A percentile compares a stretch with the other conserved stretches of the same genome.
These are phyloP conservation scores for Cataglyphis altisquamis DNA, from an alignment of 2,888 invertebrate genomes.

Conservation along the genomic window DNA sequence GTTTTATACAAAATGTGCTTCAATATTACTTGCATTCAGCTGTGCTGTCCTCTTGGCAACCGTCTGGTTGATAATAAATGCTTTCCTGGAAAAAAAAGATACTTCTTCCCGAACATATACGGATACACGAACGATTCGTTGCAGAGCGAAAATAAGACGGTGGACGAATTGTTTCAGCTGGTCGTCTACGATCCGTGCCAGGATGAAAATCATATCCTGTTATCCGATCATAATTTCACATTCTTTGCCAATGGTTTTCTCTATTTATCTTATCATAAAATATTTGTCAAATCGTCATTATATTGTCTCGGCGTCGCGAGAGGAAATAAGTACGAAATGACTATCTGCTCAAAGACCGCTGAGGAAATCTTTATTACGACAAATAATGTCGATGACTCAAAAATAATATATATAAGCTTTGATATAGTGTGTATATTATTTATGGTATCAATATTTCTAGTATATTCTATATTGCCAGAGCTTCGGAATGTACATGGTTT, in stretches of 20 bases:
- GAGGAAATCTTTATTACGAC: neutral
- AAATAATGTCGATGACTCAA: too few species aligned
- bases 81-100: neutral
- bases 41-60: slow-evolving; percentile 73
- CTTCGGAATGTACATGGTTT: slow-evolving; percentile 83
- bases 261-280: slow-evolving; percentile 1
- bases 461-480: slow-evolving; percentile 81
- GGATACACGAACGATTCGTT: slow-evolving; percentile 52
- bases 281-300: neutral
- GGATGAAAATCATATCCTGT: slow-evolving; percentile 24
- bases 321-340: slow-evolving; percentile 53
- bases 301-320: slow-evolving; percentile 72
- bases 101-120: slow-evolving; percentile 68
- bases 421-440: slow-evolving; percentile 81
- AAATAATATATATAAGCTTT: slow-evolving; percentile 64
- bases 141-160: neutral
- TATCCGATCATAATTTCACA: slow-evolving; percentile 63
- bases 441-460: slow-evolving; percentile 80
- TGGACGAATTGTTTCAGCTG: slow-evolving; percentile 55
- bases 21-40: slow-evolving; percentile 49
- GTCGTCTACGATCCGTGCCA: slow-evolving; percentile 70
- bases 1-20: neutral
- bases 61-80: slow-evolving; percentile 14
- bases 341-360: slow-evolving; percentile 66
- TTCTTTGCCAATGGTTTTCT: slow-evolving; percentile 76